phyloP scores from a whole-genome alignment of 2,888 invertebrate species.

The Molorchus minor region DNA sequence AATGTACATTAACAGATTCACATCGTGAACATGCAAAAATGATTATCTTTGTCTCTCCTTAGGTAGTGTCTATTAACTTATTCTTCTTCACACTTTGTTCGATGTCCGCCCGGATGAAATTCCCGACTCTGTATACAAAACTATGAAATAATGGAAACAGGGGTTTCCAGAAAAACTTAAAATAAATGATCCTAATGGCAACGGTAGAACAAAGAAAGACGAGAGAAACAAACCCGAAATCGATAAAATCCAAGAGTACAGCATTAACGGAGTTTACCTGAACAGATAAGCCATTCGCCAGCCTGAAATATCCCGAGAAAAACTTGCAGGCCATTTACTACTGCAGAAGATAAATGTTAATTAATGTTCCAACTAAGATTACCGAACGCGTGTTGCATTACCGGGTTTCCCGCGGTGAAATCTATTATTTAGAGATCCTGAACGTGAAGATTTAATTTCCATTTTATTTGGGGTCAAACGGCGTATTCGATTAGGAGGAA shows the following conservation, averaged over 20 bases:
- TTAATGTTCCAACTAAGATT: conserved; percentile 1
- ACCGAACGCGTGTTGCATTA: neutral
- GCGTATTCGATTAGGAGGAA: conserved; percentile 32
- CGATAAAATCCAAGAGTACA: neutral
- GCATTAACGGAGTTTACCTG: neutral
- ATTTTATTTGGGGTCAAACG: conserved; percentile 18
- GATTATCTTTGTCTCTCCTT: too few species aligned
- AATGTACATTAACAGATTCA: too few species aligned
- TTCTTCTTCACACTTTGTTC: too few species aligned
- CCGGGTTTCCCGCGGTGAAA: neutral
- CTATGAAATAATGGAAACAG: too few species aligned
- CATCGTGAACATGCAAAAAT: too few species aligned
- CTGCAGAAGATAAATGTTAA: neutral
- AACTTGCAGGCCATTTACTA: neutral
- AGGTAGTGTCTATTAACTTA: too few species aligned
- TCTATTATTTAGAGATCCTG: conserved; percentile 10
- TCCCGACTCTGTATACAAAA: too few species aligned
- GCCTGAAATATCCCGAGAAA: neutral
- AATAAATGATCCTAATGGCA: too few species aligned
- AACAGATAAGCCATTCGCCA: neutral
- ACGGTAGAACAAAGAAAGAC: too few species aligned
- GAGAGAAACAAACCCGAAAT: too few species aligned
- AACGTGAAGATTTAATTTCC: conserved; percentile 22
- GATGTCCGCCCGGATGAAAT: too few species aligned
- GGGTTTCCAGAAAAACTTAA: too few species aligned